Percentiles rank a stretch among this genome's conserved stretches.
phyloP scores from a whole-genome alignment of 1,140 invertebrate genomes.

The Ericerus pela region DNA sequence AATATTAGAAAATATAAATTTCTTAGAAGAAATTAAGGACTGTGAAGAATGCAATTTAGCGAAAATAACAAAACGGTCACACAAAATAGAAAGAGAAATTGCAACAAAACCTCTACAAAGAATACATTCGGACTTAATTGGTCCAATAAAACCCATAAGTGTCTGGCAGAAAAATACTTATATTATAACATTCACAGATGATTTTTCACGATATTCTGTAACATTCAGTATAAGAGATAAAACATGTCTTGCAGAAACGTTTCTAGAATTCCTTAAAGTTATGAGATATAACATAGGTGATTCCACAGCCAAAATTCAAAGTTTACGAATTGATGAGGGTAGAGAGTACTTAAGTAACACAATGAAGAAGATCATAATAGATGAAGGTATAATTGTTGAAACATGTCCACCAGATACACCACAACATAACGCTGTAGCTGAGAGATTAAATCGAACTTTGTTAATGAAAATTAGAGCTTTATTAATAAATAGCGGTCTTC shows the following conservation, averaged over 20 bases:
- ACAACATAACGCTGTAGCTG: conserved; percentile 29
- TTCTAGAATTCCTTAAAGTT: not conserved
- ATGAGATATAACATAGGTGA: not conserved
- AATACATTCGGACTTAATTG: no score
- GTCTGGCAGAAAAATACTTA: no score
- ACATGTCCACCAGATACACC: conserved; percentile 26
- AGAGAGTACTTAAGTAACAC: conserved; percentile 29
- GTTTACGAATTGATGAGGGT: conserved; percentile 29
- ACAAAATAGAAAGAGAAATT: no score
- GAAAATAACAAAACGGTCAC: no score
- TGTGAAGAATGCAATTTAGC: no score
- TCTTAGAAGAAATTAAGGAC: no score
- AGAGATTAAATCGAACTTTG: conserved; percentile 26
- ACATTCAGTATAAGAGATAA: not conserved
- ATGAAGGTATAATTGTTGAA: conserved; percentile 27
- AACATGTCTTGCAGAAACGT: not conserved
- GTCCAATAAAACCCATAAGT: no score
- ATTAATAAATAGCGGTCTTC: conserved; percentile 8
- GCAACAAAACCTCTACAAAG: no score
- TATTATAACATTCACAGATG: no score
- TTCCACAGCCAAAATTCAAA: not conserved
- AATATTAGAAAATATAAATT: no score
- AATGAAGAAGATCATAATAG: conserved; percentile 27
- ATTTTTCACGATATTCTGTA: not conserved
- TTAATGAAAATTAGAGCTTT: conserved; percentile 11